Conservation (phyloP, 1,140 invertebrate species). For the Lepidostoma basale region DNA sequence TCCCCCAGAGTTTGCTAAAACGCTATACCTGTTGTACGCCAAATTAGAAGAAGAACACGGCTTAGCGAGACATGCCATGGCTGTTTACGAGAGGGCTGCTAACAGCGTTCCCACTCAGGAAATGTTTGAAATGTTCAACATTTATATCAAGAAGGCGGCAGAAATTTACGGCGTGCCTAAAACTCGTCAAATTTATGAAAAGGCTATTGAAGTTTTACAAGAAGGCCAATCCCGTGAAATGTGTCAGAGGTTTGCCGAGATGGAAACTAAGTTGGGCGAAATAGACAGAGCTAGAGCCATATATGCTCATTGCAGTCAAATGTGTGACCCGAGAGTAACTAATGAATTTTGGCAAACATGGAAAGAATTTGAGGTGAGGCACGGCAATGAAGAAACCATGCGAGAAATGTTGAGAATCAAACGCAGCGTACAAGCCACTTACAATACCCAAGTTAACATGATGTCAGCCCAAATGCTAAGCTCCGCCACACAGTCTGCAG, state of each 20-base stretch:
- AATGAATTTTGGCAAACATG: constrained; percentile 96
- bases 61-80: constrained; percentile 95
- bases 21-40: constrained; percentile 94
- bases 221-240: constrained; percentile 94
- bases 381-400: constrained; percentile 99
- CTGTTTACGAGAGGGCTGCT: constrained; percentile 95
- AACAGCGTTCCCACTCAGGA: constrained; percentile 89
- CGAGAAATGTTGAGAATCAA: constrained; percentile 98
- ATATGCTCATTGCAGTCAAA: constrained; percentile 97
- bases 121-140: constrained; percentile 98
- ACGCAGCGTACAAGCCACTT: constrained; percentile 94
- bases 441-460: constrained; percentile 96
- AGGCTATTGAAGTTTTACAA: constrained; percentile 92
- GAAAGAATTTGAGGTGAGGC: constrained; percentile 99
- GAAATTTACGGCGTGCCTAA: constrained; percentile 97
- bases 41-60: constrained; percentile 99
- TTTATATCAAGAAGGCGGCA: constrained; percentile 97
- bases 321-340: constrained; percentile 97
- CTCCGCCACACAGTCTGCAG: constrained; percentile 67
- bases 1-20: constrained; percentile 93
- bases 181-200: constrained; percentile 96
- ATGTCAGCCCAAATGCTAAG: constrained; percentile 97
- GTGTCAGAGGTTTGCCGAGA: constrained; percentile 95
- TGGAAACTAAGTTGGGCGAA: constrained; percentile 98
- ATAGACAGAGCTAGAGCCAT: constrained; percentile 96